These are phyloP conservation scores for Diarsia mendica DNA, from an alignment of 2,888 invertebrate genomes.

Conservation along the genomic window DNA sequence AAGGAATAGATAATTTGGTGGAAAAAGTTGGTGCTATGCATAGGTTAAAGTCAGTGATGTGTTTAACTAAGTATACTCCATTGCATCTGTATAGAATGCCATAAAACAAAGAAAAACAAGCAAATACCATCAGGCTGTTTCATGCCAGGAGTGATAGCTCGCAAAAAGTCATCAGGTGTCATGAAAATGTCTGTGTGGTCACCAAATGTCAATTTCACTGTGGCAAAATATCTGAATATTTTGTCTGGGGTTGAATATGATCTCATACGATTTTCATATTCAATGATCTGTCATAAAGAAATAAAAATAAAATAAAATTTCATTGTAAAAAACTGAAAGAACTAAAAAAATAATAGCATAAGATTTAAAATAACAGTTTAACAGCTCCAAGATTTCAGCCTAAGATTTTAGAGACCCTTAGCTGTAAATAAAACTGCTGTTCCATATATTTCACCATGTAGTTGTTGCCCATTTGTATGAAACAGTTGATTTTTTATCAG, in stretches of 20 bases:
- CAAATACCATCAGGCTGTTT: conserved; percentile 98
- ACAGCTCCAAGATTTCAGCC: not conserved
- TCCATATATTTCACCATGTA: no score
- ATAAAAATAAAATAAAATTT: conserved; percentile 36
- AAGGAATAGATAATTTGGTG: not conserved
- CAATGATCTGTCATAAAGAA: conserved; percentile 94
- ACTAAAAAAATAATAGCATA: conserved; percentile 33
- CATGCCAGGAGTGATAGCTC: conserved; percentile 98
- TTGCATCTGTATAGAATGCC: conserved; percentile 11
- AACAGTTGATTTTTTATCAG: not conserved
- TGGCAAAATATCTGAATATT: conserved; percentile 99
- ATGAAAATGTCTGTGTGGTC: conserved; percentile 95
- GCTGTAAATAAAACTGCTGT: not conserved
- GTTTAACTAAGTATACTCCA: not conserved
- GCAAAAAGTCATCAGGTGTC: conserved; percentile 99
- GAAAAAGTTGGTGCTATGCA: not conserved
- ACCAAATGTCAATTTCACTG: conserved; percentile 94
- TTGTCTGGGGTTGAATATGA: conserved; percentile 99
- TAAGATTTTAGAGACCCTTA: not conserved
- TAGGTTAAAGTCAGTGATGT: not conserved
- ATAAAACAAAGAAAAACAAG: conserved; percentile 54
- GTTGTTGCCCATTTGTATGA: not conserved
- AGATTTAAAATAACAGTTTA: not conserved
- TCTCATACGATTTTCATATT: conserved; percentile 99
- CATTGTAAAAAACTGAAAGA: not conserved